Percentiles rank a stretch among this genome's conserved stretches.
Evolutionary conservation across 2,797 vertebrate species (phyloP).

Genomic region (Danionella dracula): DNA sequence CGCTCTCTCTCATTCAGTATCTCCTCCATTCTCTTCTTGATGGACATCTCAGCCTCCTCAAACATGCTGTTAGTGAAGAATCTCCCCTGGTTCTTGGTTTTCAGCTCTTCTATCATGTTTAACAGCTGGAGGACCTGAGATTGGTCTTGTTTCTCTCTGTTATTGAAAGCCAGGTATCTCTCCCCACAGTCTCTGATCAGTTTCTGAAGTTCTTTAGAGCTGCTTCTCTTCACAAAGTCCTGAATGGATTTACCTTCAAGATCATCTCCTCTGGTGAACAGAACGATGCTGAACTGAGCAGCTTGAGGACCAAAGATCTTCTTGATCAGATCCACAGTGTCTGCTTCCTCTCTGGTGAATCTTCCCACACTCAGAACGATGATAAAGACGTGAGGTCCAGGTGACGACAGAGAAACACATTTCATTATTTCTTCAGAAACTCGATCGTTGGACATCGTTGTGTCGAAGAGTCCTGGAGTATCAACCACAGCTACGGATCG

Average conservation of each 20-base stretch:
- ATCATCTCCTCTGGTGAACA: neutral
- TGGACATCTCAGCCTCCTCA: neutral
- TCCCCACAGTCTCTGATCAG: neutral
- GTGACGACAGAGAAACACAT: neutral
- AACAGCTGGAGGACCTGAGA: neutral
- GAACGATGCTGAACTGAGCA: neutral
- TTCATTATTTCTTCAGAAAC: neutral
- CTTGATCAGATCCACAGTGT: neutral
- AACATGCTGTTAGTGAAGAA: neutral
- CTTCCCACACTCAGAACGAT: neutral
- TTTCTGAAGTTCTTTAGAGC: neutral
- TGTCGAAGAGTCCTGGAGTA: neutral
- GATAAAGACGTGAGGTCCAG: neutral
- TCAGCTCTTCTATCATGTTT: neutral
- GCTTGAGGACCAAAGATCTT: neutral
- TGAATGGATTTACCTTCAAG: rapidly evolving
- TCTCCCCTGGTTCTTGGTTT: neutral
- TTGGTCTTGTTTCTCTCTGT: neutral
- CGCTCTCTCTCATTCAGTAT: neutral
- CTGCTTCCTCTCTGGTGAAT: rapidly evolving
- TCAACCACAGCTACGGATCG: neutral
- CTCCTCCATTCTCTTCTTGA: neutral
- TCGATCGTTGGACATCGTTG: rapidly evolving
- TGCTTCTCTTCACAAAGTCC: neutral
- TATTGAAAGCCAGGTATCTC: neutral